phyloP scores from a whole-genome alignment of 2,797 vertebrate species.

The Microctenopoma lineatum region DNA sequence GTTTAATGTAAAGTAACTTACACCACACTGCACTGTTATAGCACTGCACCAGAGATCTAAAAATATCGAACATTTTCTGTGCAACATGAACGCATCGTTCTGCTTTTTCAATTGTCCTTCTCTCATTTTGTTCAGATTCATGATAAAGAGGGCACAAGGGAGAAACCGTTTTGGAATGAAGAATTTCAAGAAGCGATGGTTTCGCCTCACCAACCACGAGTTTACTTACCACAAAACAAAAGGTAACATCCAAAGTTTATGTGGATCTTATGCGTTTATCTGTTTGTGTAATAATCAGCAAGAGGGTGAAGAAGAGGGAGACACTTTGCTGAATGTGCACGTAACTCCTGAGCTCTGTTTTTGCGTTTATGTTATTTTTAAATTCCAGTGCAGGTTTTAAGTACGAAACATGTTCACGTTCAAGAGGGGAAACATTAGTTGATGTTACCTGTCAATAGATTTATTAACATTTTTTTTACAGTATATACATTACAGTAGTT shows the following conservation, averaged over 20 bases:
- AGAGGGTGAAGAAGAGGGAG: conserved; percentile 11
- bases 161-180: conserved; percentile 98
- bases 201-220: conserved; percentile 97
- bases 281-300: conserved; percentile 15
- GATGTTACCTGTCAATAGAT: not conserved
- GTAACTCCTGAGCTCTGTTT: conserved; percentile 36
- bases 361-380: conserved; percentile 6
- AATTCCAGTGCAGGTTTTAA: not conserved
- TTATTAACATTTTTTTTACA: not conserved
- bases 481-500: not conserved
- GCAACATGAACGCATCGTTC: not conserved
- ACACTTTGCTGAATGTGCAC: conserved; percentile 45
- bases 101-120: conserved; percentile 5
- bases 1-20: conserved; percentile 10
- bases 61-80: not conserved
- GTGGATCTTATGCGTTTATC: conserved; percentile 8
- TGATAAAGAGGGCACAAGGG: conserved; percentile 98
- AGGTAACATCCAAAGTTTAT: conserved; percentile 83
- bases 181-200: conserved; percentile 99
- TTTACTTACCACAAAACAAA: conserved; percentile 98
- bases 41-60: not conserved
- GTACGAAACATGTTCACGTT: not conserved
- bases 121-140: conserved; percentile 85
- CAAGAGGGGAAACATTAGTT: not conserved
- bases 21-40: not conserved